These are phyloP conservation scores for Lasioglossum morio DNA, from an alignment of 2,888 invertebrate genomes.

Conservation along the genomic window DNA sequence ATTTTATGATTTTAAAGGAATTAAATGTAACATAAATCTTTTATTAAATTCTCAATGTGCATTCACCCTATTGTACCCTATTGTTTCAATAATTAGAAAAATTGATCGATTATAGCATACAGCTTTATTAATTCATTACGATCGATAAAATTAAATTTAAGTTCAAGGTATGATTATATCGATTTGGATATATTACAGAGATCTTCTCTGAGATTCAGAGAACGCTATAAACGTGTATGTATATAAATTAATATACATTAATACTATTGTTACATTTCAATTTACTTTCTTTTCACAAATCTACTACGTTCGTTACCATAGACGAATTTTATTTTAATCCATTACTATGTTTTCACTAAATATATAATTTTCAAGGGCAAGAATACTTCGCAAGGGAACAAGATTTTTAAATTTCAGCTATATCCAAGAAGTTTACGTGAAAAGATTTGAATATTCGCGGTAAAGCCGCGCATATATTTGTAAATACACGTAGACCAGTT, in stretches of 20 bases:
- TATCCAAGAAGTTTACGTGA: constrained; percentile 5
- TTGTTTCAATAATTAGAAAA: constrained; percentile 1
- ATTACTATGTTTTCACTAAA: neutral
- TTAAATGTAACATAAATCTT: neutral
- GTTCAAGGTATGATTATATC: neutral
- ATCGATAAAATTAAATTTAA: no score
- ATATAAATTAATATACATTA: no score
- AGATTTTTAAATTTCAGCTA: neutral
- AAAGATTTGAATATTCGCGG: constrained; percentile 22
- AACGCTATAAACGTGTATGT: neutral
- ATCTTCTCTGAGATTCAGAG: neutral
- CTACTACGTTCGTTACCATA: neutral
- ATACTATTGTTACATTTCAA: neutral
- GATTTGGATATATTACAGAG: neutral
- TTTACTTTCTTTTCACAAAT: neutral
- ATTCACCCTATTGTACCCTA: neutral
- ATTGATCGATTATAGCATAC: no score
- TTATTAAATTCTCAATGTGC: neutral
- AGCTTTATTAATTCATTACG: no score
- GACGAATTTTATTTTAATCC: neutral
- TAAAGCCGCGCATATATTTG: constrained; percentile 6
- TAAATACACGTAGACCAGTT: neutral
- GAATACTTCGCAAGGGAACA: neutral
- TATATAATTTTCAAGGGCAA: neutral
- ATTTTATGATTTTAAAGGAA: neutral